A percentile compares a stretch with the other conserved stretches of the same genome.
Evolutionary conservation across 2,113 vertebrate genomes (phyloP).

Genomic region (Austrofundulus limnaeus): DNA sequence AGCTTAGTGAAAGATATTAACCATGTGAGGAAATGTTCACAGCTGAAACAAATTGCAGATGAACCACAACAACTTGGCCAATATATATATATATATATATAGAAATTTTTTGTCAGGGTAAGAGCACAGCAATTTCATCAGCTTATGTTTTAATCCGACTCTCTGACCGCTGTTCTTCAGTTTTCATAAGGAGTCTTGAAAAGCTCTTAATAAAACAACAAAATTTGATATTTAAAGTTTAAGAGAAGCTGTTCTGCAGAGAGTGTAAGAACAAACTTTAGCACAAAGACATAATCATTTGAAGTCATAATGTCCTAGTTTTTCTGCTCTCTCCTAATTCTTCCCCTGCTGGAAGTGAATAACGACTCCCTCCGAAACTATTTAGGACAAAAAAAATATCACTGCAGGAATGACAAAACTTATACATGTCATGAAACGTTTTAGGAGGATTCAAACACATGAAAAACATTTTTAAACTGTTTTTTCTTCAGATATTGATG

Average conservation of each 20-base stretch:
- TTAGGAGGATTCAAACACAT: no score
- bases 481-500: no score
- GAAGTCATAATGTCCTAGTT: not conserved
- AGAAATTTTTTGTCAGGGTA: not conserved
- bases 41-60: constrained; percentile 19
- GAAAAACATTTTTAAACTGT: no score
- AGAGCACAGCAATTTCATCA: not conserved
- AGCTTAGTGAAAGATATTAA: constrained; percentile 26
- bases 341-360: not conserved
- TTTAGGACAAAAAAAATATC: not conserved
- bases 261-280: not conserved
- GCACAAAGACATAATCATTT: not conserved
- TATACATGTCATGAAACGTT: no score
- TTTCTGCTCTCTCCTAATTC: not conserved
- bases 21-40: constrained; percentile 14
- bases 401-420: no score
- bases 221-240: not conserved
- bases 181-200: not conserved
- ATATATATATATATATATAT: no score
- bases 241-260: not conserved
- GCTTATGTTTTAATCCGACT: constrained; percentile 22
- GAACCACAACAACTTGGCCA: not conserved
- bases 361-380: not conserved
- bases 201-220: not conserved
- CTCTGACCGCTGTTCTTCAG: not conserved